Conservation (phyloP, 2,113 vertebrate genomes). For the Ammodytes marinus region DNA sequence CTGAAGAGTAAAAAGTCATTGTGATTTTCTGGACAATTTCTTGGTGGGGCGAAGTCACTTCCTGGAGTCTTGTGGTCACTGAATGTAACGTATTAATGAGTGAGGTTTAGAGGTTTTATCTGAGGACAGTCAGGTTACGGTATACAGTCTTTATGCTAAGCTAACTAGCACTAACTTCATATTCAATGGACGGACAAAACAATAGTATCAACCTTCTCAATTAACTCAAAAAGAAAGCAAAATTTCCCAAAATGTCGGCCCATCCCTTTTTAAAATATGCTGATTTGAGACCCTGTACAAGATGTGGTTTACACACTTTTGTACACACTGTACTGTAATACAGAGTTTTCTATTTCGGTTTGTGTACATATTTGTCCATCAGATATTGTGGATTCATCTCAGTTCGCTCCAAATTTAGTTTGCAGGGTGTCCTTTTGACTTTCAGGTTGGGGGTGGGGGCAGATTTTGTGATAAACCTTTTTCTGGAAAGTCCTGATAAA, state of each 20-base stretch:
- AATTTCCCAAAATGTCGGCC: constrained; percentile 19
- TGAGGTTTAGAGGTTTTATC: background rate
- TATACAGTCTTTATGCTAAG: constrained; percentile 8
- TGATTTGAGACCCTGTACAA: constrained; percentile 73
- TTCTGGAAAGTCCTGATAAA: constrained; percentile 21
- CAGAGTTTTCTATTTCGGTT: constrained; percentile 59
- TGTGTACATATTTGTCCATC: constrained; percentile 52
- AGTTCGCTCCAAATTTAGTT: constrained; percentile 20
- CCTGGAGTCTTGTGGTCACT: background rate
- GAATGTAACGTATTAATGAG: too few species aligned
- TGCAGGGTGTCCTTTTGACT: constrained; percentile 32
- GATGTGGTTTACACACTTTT: constrained; percentile 57
- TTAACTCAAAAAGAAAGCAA: background rate
- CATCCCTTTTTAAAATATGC: constrained; percentile 41
- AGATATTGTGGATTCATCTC: constrained; percentile 28
- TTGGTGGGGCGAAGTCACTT: background rate
- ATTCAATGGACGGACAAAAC: background rate
- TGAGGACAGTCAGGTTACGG: background rate
- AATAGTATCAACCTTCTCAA: background rate
- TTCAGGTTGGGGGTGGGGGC: background rate
- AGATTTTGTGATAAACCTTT: constrained; percentile 12
- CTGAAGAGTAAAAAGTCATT: background rate
- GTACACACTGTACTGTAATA: constrained; percentile 75
- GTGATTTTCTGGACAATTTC: background rate
- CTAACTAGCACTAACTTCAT: background rate